Evolutionary conservation across 2,888 invertebrate species (phyloP).

Genomic region (Morinoia aosen): DNA sequence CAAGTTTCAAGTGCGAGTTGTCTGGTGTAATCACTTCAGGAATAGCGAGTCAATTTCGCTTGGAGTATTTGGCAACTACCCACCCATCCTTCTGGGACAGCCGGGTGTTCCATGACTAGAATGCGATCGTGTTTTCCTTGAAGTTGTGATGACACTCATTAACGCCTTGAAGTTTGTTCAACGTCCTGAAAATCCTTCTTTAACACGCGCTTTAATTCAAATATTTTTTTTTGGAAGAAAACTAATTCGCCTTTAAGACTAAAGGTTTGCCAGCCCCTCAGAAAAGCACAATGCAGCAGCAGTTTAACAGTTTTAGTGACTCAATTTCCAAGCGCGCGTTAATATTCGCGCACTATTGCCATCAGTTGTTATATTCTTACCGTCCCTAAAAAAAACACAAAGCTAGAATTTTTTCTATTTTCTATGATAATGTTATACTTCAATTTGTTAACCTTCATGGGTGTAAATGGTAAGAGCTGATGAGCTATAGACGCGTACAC

Average conservation of each 20-base stretch:
- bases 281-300: neutral
- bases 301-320: neutral
- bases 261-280: neutral
- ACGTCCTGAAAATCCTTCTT: neutral
- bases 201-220: neutral
- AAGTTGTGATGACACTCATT: neutral
- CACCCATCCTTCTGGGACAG: neutral
- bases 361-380: neutral
- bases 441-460: neutral
- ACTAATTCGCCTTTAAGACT: neutral
- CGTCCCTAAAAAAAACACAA: neutral
- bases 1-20: neutral
- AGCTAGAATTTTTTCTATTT: neutral
- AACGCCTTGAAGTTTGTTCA: neutral
- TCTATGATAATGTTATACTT: neutral
- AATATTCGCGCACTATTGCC: neutral
- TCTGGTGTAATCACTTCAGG: neutral
- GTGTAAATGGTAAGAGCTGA: neutral
- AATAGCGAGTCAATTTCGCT: neutral
- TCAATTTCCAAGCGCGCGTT: neutral
- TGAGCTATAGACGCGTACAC: neutral
- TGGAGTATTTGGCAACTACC: neutral
- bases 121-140: neutral
- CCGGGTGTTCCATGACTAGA: neutral
- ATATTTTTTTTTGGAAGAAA: too few relatives aligned